Conservation (phyloP, 2,113 vertebrate species). For the human (Homo sapiens) region GRCh38 chr16:76795001-76795500, state of each 20-base stretch:
- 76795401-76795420: background rate
- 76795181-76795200: background rate
- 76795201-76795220: background rate
- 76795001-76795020: background rate
- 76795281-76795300: background rate
- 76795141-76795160: background rate
- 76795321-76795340: background rate
- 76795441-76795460: background rate
- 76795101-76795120: background rate
- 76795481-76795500: background rate
- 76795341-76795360: background rate
- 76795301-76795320: background rate
- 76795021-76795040: background rate
- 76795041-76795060: background rate
- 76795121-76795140: background rate
- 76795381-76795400: background rate
- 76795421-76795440: background rate
- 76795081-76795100: background rate
- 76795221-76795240: background rate
- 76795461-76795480: background rate
- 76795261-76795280: background rate
- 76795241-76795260: background rate
- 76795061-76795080: background rate
- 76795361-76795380: background rate
- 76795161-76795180: background rate